Percentiles rank a stretch among this genome's conserved stretches.
These are phyloP conservation scores for Anneissia japonica DNA, from an alignment of 35 echinoderm and acorn worm species.

Conservation along the genomic window DNA sequence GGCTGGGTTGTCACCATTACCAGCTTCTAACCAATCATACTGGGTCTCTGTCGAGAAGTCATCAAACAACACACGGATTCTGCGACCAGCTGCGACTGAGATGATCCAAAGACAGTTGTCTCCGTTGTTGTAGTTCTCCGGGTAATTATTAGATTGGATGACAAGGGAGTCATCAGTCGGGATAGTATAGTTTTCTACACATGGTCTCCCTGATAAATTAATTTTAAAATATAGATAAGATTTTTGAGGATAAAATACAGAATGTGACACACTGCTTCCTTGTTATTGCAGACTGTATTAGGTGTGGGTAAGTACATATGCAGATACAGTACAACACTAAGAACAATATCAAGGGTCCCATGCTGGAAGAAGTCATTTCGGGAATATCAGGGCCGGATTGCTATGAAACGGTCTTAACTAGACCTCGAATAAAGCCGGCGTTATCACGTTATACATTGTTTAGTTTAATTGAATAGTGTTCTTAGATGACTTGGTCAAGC, in stretches of 20 bases:
- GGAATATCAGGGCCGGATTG: too few relatives aligned
- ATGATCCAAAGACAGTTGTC: constrained; percentile 58
- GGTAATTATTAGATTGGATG: constrained; percentile 67
- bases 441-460: too few relatives aligned
- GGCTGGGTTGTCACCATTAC: constrained; percentile 49
- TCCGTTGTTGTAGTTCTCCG: constrained; percentile 44
- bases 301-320: background rate
- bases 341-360: too few relatives aligned
- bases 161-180: constrained; percentile 28
- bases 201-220: background rate
- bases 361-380: too few relatives aligned
- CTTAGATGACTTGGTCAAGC: too few relatives aligned
- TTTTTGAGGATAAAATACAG: too few relatives aligned
- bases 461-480: too few relatives aligned
- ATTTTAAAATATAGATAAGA: background rate
- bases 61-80: constrained; percentile 56
- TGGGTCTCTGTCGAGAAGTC: constrained; percentile 66
- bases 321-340: too few relatives aligned
- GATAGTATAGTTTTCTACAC: constrained; percentile 55
- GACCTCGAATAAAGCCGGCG: too few relatives aligned
- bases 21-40: constrained; percentile 64
- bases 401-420: too few relatives aligned
- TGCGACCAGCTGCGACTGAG: constrained; percentile 15
- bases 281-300: background rate
- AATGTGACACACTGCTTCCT: background rate